Base-by-base conservation (phyloP, 2,888 invertebrate genomes). In the Synergus laeviventris region DNA sequence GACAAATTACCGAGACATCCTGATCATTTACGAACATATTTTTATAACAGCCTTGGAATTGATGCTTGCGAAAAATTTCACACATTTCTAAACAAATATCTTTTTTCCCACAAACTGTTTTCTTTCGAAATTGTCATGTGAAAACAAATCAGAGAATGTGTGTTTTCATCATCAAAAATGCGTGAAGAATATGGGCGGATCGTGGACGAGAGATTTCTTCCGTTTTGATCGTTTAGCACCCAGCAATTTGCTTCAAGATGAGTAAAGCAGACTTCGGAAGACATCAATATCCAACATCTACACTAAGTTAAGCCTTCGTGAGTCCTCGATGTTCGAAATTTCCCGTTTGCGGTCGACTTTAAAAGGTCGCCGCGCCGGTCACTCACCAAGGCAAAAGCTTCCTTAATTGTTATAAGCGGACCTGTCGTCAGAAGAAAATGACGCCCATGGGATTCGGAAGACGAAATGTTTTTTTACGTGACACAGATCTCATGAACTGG, bases 401-500 rank as follows among this genome's bases (percentile, higher is more conserved):
- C 39, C 16, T 45, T n/a, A n/a, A n/a, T n/a, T 70, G 1, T 31
- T 42, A 49, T 45, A 70, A 9, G 38, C n/a, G 49, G 21, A 31
- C 45, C 45, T 70, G 70, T 70, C 70, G 16, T 70, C 70, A 31
- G 49, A 70, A 31, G 61, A n/a, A 9, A n/a, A 31, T n/a, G 36
- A 31, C 9, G 24, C 24, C 16, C 42, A 66, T 45, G 21, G 12
- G 16, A 45, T 45, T 66, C 14, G 12, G 31, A 66, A 70, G 49
- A 70, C 31, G 70, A 70, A 70, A 70, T 70, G 45, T 42, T 70
- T 70, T 70, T 49, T 70, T 70, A 70, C 70, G 70, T 70, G 70
- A 70, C 70, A 70, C 70, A 45, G 9, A 66, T 66, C 45, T 49
- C 42, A 24, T 24, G 49, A n/a, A 70, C 49, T 70, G 70, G 70